Percentiles rank a stretch among this genome's conserved stretches.
phyloP scores from a whole-genome alignment of 2,113 vertebrate genomes.

The Diphyllodes magnificus region DNA sequence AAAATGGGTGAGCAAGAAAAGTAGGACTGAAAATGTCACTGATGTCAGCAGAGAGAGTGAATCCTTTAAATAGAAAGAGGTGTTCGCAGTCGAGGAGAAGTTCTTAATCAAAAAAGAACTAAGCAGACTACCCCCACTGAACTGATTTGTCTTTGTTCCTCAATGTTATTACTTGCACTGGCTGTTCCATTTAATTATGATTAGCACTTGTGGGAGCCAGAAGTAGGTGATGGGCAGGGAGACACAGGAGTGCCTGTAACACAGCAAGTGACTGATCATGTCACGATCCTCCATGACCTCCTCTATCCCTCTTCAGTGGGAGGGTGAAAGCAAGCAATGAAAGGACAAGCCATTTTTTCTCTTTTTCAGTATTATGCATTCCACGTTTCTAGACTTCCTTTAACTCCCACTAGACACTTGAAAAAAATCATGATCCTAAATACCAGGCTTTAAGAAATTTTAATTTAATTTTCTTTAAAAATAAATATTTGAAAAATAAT shows the following conservation, averaged over 20 bases:
- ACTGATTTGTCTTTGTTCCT: background rate
- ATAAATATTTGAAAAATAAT: conserved; percentile 51
- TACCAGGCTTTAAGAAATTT: background rate
- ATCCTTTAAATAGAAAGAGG: background rate
- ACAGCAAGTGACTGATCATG: background rate
- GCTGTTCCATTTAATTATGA: background rate
- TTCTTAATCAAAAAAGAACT: background rate
- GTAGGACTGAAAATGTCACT: background rate
- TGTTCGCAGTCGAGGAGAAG: background rate
- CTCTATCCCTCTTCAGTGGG: background rate
- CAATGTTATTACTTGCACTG: background rate
- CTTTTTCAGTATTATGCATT: background rate
- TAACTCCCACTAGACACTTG: background rate
- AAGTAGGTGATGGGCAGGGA: background rate
- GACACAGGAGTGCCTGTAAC: background rate
- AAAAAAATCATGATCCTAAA: background rate
- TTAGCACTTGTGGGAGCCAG: background rate
- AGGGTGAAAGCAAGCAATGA: background rate
- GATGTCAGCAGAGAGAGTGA: background rate
- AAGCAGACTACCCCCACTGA: background rate
- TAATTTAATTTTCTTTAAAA: conserved; percentile 42
- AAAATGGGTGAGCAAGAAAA: background rate
- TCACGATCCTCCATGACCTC: background rate
- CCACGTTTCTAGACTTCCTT: background rate
- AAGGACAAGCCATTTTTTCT: background rate